Evolutionary conservation across 2,888 invertebrate genomes (phyloP), one percentile per base, ranked within the genome.

Genomic region (Cenopis cana): DNA sequence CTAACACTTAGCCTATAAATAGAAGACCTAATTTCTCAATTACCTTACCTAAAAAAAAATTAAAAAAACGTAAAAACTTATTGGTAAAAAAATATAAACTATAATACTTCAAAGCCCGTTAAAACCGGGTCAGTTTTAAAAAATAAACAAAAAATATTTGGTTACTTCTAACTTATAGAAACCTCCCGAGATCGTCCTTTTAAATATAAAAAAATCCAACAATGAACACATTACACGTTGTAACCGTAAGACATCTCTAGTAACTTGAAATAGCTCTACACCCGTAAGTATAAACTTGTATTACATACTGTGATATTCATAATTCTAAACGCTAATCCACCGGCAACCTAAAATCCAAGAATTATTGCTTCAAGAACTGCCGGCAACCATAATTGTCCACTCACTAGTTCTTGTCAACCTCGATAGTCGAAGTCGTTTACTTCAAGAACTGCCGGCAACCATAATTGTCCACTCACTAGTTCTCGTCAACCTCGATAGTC

Each of bases 51-150:
- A 75, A 66, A 72, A 24, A 73, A 74, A 65, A 29, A 46, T 69
- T 77, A 77, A 79, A 75, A 77, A 75, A 78, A 60, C 24, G 46
- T 60, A 60, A 76, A 79, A 81, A 75, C 77, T 80, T 82, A 79
- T 73, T 73, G 77, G 76, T 78, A 77, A 80, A 77, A 77, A 80
- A 80, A 79, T 88, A 86, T 85, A 88, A 84, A 81, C 91, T 91
- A 93, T 91, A 93, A 93, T 93, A 93, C 93, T 93, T 91, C 81
- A 82, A 86, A 83, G 80, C 91, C 93, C 92, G 91, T 86, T 89
- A 91, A 90, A 91, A 90, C 90, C 89, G 92, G 92, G 89, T 78
- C 78, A 82, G 81, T 80, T 82, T 81, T 81, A 84, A 85, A 81
- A 78, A 77, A 55, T 55, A 69, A 74, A 60, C 82, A 84, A 81